Evolutionary conservation across 2,113 vertebrate genomes (phyloP), one percentile per base, ranked within the genome.

Genomic region (Grammomys dolichurus): DNA sequence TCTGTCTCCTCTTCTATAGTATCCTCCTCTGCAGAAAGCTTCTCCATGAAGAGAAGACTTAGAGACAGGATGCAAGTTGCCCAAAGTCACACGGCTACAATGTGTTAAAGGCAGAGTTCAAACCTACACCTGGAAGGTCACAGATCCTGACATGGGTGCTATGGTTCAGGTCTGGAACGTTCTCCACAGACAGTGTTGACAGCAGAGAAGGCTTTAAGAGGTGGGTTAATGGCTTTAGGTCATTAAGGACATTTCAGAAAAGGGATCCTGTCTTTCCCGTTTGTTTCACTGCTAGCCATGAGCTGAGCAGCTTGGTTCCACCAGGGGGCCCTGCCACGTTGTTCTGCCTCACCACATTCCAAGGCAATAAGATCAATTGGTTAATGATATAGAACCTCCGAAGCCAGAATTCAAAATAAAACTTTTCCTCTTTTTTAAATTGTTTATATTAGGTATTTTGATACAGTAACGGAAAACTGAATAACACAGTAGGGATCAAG

Each of bases 1-100:
- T 4, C 40, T n/a, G 12, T 67, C 43, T 84, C 20, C 26, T 69
- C 20, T 36, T 75, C 67, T 7, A 14, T 4, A 36, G 28, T 80
- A 7, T 82, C 43, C 60, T 78, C 73, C 26, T 81, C 58, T 19
- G 3, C 36, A 31, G n/a, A 19, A 73, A 28, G 24, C 56, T 63
- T 40, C 84, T 88, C 56, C 80, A 63, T 54, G 85, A 31, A 89
- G 94, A 82, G 36, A 67, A 91, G 67, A 22, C 67, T 51, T 60
- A 72, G 77, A 91, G 73, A 86, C 33, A 54, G 24, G 40, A 69
- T 9, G 1, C 0, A 8, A 26, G n/a, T 31, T 80, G 36, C n/a
- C 36, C 36, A 81, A n/a, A 58, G 78, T 81, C 54, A 81, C 54
- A n/a, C 33, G 16, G 20, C 20, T 60, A 17, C 60, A 92, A 40